These are phyloP conservation scores for Oophaga sylvatica DNA, from an alignment of 2,797 vertebrate genomes.

Conservation along the genomic window DNA sequence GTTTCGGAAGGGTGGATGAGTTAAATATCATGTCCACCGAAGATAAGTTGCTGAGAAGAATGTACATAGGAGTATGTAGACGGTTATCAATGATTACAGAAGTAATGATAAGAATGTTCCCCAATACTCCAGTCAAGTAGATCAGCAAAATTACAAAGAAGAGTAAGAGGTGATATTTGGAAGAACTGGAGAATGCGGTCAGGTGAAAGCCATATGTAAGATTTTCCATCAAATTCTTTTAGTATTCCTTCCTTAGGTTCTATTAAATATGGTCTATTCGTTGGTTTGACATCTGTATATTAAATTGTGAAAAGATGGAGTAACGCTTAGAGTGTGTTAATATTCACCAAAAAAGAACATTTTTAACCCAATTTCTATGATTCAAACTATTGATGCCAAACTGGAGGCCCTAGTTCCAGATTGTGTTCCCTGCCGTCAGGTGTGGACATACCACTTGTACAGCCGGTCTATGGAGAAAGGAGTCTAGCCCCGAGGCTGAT, in stretches of 20 bases:
- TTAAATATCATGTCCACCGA: slow-evolving; percentile 25
- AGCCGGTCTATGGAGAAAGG: too few species aligned
- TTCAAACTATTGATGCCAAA: not conserved
- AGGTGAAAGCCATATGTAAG: slow-evolving; percentile 11
- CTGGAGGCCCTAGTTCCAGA: not conserved
- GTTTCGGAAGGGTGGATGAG: slow-evolving; percentile 27
- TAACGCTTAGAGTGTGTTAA: not conserved
- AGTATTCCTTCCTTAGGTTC: too few species aligned
- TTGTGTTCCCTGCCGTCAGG: too few species aligned
- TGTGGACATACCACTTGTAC: too few species aligned
- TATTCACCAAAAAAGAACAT: not conserved
- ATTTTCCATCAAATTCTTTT: slow-evolving; percentile 4
- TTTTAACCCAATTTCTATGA: not conserved
- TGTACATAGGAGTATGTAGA: slow-evolving; percentile 42
- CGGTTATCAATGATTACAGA: not conserved
- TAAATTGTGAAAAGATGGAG: not conserved
- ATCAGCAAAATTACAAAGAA: slow-evolving; percentile 19
- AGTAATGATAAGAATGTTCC: slow-evolving; percentile 14
- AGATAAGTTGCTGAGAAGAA: slow-evolving; percentile 33
- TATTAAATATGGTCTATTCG: not conserved
- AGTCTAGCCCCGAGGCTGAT: too few species aligned
- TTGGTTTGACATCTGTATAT: not conserved
- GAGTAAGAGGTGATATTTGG: not conserved
- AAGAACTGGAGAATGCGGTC: slow-evolving; percentile 14
- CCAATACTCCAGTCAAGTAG: slow-evolving; percentile 20